Conservation (phyloP, 2,113 vertebrate species). For the Emydura subglobosa region DNA sequence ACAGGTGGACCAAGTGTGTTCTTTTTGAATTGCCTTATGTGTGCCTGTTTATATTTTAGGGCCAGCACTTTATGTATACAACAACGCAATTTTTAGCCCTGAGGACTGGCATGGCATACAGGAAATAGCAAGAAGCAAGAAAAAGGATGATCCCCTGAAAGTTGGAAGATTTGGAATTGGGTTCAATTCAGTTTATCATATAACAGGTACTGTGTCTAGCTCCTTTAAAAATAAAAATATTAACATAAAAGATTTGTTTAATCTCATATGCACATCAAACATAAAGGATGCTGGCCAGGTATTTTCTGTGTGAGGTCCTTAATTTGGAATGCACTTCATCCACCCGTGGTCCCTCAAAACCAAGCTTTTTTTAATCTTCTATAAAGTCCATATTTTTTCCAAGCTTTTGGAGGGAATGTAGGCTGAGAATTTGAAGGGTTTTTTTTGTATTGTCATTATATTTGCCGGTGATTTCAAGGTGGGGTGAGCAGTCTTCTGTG, state of each 20-base stretch:
- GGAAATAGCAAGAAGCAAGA: constrained; percentile 96
- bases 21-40: neutral
- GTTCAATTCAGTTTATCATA: constrained; percentile 99
- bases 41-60: constrained; percentile 73
- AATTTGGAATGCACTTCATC: neutral
- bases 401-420: neutral
- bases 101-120: constrained; percentile 99
- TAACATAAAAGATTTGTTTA: neutral
- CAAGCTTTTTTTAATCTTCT: neutral
- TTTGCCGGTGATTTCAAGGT: neutral
- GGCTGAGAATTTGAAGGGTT: neutral
- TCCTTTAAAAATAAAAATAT: neutral
- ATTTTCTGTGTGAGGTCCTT: neutral
- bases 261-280: neutral
- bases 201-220: constrained; percentile 87
- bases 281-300: neutral
- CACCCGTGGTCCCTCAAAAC: accelerated
- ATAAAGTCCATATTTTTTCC: neutral
- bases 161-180: constrained; percentile 99
- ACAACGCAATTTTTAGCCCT: constrained; percentile 92
- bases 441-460: neutral
- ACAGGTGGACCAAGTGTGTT: neutral
- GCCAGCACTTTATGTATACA: constrained; percentile 93
- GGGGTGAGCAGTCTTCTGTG: neutral
- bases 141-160: constrained; percentile 97